These are phyloP conservation scores for Gambusia affinis DNA, from an alignment of 2,113 vertebrate genomes.

Conservation along the genomic window DNA sequence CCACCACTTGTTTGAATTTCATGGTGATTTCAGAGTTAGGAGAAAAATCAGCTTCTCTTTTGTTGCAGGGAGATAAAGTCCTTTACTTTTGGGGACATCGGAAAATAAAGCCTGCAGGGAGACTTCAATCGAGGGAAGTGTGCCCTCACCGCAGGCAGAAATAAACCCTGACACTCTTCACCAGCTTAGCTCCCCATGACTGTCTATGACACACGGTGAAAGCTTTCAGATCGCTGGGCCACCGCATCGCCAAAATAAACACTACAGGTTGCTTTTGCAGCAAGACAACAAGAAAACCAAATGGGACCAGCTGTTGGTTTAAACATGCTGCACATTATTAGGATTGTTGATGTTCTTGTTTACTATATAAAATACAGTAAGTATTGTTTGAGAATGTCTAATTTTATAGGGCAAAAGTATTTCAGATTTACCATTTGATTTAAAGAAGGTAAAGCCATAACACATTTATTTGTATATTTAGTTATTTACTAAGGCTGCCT, in stretches of 20 bases:
- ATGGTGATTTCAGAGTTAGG: slow-evolving; percentile 44
- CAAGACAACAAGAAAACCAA: background rate
- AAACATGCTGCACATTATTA: background rate
- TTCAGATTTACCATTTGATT: background rate
- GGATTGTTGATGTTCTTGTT: background rate
- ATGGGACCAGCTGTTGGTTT: background rate
- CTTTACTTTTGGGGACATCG: slow-evolving; percentile 38
- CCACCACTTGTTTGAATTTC: slow-evolving; percentile 32
- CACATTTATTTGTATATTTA: too few relatives aligned
- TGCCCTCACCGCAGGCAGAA: slow-evolving; percentile 64
- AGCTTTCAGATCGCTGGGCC: slow-evolving; percentile 41
- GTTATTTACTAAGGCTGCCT: too few relatives aligned
- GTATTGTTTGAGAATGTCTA: too few relatives aligned
- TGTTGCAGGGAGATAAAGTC: slow-evolving; percentile 41
- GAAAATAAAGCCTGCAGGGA: slow-evolving; percentile 62
- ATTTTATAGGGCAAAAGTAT: too few relatives aligned
- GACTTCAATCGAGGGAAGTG: slow-evolving; percentile 60
- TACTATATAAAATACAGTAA: too few relatives aligned
- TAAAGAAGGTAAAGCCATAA: too few relatives aligned
- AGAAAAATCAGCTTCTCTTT: slow-evolving; percentile 32
- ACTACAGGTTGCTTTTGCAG: slow-evolving; percentile 9
- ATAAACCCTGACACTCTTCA: slow-evolving; percentile 59
- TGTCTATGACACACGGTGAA: slow-evolving; percentile 36
- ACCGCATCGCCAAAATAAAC: slow-evolving; percentile 34
- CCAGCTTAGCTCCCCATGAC: slow-evolving; percentile 25